These are phyloP conservation scores for Ceratotherium simum DNA, from an alignment of 2,113 vertebrate genomes.

Conservation along the genomic window DNA sequence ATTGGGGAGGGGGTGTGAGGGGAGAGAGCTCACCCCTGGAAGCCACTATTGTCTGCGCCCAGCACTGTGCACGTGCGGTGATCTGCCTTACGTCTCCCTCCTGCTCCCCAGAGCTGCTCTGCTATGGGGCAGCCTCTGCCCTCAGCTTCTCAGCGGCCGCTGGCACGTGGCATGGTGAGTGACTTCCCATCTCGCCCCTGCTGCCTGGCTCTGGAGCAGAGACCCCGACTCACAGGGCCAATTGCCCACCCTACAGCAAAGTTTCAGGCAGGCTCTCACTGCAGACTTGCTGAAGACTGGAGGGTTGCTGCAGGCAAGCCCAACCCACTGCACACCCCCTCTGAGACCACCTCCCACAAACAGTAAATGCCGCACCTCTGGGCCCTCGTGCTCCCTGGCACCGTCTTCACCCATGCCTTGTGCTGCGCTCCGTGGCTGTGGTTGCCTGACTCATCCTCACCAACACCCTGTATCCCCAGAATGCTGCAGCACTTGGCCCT, in stretches of 20 bases:
- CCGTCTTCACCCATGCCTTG: neutral
- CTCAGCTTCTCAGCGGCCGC: neutral
- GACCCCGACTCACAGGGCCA: neutral
- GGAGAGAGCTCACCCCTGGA: neutral
- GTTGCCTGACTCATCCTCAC: neutral
- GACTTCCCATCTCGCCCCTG: rapidly evolving
- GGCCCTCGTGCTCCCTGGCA: neutral
- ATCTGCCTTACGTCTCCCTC: neutral
- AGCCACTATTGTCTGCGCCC: neutral
- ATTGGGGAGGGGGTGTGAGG: neutral
- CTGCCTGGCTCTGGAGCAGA: neutral
- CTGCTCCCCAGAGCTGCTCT: too few relatives aligned
- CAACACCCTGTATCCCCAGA: neutral
- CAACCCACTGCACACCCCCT: neutral
- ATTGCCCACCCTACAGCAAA: neutral
- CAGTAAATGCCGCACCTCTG: neutral
- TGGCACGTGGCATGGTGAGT: neutral
- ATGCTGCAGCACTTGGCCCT: neutral
- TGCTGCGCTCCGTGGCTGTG: neutral
- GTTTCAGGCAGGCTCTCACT: neutral
- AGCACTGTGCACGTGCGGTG: neutral
- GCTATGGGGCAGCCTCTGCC: neutral
- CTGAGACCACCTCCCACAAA: neutral
- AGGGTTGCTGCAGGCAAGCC: neutral
- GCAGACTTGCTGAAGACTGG: neutral